These are phyloP conservation scores for Pseudomyrmex gracilis DNA, from an alignment of 1,140 invertebrate species.

Conservation along the genomic window DNA sequence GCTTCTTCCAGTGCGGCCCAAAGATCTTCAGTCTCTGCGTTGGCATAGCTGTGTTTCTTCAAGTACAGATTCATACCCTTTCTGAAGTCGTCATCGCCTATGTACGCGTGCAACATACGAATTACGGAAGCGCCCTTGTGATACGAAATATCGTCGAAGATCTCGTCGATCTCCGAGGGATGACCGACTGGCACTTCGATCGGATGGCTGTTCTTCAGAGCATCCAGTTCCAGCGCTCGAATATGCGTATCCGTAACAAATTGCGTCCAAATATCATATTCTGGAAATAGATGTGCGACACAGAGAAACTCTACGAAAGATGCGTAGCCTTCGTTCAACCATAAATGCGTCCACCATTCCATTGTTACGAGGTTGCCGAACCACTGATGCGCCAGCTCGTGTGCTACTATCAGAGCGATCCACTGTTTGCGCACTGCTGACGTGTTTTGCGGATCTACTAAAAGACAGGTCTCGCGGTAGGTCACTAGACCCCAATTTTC, in stretches of 20 bases:
- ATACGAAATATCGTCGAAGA: constrained; percentile 98
- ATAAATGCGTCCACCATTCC: constrained; percentile 95
- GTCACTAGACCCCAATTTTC: constrained; percentile 97
- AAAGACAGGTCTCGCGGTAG: constrained; percentile 93
- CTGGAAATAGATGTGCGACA: constrained; percentile 94
- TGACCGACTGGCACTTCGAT: constrained; percentile 96
- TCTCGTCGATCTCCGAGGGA: constrained; percentile 96
- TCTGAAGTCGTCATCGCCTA: constrained; percentile 97
- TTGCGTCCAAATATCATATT: constrained; percentile 97
- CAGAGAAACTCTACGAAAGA: constrained; percentile 96
- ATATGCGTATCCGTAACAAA: constrained; percentile 95
- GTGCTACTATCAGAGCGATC: constrained; percentile 94
- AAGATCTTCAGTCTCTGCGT: constrained; percentile 97
- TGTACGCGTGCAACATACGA: constrained; percentile 97
- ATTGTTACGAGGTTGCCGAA: constrained; percentile 96
- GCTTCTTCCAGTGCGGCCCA: constrained; percentile 96
- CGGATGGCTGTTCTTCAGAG: constrained; percentile 95
- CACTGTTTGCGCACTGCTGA: constrained; percentile 93
- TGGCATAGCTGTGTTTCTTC: constrained; percentile 93
- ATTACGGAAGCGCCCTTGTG: constrained; percentile 97
- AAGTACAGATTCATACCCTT: constrained; percentile 98
- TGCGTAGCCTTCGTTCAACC: constrained; percentile 98
- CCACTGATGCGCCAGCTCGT: constrained; percentile 96
- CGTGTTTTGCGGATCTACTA: constrained; percentile 94
- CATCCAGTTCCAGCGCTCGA: constrained; percentile 94